Base-by-base conservation (phyloP, 2,888 invertebrate species). In the Seira ritae region DNA sequence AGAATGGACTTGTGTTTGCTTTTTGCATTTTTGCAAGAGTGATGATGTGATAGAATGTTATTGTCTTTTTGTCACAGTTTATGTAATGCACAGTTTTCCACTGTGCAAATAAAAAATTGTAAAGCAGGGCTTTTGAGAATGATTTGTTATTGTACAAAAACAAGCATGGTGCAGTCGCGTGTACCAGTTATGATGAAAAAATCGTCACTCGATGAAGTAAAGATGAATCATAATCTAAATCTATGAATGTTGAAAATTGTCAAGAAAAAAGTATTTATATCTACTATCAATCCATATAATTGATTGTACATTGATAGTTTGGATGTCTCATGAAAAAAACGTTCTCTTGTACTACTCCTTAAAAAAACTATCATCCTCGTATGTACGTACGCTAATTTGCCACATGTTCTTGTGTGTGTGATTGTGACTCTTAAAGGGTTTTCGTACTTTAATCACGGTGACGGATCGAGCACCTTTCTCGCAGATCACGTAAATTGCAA, bases 31-130 rank as follows among this genome's bases (percentile, higher is more conserved):
- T 81, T 85, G 85, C 85, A 78, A 85, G 60, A 70, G 78, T 71
- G 77, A 85, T 81, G 81, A 85, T 85, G 85, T 85, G 85, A 85
- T 81, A 85, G 79, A 50, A 50, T 50, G 50, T 55, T 81, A 77
- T 78, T 82, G 81, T 81, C 73, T 81, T 76, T 75, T 76, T 75
- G 81, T 71, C 81, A 65, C 76, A 76, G 75, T 74, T 71, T 81
- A 66, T 72, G 77, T 68, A 73, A 55, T 23, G 75, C 85, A 50
- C 50, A 31, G 31, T 15, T n/a, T 42, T 42, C 42, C 50, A 50
- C 50, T 50, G 50, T 50, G 50, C 12, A n/a, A n/a, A n/a, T 12
- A 8, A 50, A 50, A 31, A 31, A 31, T n/a, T 84, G 82, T 77
- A 77, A 82, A 82, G 82, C 82, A 82, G 77, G 72, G 82, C 82